Base-by-base conservation (phyloP, 1,140 invertebrate genomes). In the Harlomillsia oculata region DNA sequence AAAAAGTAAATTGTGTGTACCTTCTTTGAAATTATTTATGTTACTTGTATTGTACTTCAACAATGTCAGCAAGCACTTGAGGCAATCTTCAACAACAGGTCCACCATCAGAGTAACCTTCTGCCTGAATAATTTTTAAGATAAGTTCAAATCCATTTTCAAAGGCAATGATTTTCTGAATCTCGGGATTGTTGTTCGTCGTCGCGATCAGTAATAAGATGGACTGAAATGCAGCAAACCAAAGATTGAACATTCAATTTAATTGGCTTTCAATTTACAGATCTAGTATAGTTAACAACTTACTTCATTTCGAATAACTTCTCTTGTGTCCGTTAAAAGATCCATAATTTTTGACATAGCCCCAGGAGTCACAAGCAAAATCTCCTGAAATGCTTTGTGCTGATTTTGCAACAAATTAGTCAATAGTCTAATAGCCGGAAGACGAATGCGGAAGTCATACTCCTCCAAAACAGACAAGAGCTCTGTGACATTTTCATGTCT, bases 161-260 rank as follows among this genome's bases (percentile, higher is more conserved):
- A 98, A 99, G 0, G 94, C 96, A 4, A 99, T 92, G 67, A 99
- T 97, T 75, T 99, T 99, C 72, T 99, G 97, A 66, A 99, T 94
- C 71, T 97, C 97, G 0, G 91, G 87, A 77, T 99, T 98, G 5
- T 84, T 84, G 74, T 92, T 92, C 0, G 93, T 97, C 44, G 99
- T 73, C 69, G 94, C 85, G 61, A 89, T 89, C 0, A 99, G 75
- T n/a, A 99, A 73, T 5, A 99, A 72, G 13, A 99, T 73, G 2
- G 89, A 81, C 81, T 84, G 59, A 13, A 69, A 63, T n/a, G 16
- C 25, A 44, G 32, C 16, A 30, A 5, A 5, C 30, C 8, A n/a
- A n/a, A 29, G 26, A 54, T 45, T 36, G 14, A 29, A 26, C 23
- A 5, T 25, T 20, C 5, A 51, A 52, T 37, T 29, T 23, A 61